Evolutionary conservation across 2,113 vertebrate species (phyloP).

Genomic region (Thalassarche chlororhynchos): DNA sequence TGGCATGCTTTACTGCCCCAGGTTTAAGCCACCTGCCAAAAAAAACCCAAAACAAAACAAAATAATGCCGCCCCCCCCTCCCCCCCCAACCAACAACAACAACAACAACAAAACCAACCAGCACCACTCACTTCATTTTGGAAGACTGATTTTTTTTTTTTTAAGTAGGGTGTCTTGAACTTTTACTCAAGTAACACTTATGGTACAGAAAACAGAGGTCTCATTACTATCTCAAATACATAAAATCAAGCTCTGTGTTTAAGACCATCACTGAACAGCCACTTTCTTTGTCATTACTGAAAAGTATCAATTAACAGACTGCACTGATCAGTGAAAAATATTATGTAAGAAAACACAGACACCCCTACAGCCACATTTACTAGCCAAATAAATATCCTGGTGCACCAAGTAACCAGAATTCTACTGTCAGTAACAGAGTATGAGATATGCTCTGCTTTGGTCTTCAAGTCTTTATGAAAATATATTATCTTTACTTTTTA

Average conservation of each 20-base stretch:
- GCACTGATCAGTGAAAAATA: conserved; percentile 68
- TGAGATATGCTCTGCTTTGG: background rate
- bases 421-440: background rate
- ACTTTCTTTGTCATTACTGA: conserved; percentile 38
- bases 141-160: background rate
- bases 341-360: background rate
- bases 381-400: background rate
- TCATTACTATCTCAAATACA: background rate
- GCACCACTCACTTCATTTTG: background rate
- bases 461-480: background rate
- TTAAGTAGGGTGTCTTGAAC: background rate
- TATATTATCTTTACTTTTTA: background rate
- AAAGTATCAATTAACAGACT: conserved; percentile 71
- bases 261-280: background rate
- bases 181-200: background rate
- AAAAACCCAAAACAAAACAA: background rate
- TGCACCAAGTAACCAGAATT: background rate
- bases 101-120: too few species aligned
- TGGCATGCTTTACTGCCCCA: background rate
- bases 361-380: background rate
- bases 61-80: too few species aligned
- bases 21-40: background rate
- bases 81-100: too few species aligned
- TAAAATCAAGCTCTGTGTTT: background rate
- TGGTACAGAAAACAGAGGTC: background rate